A percentile compares a stretch with the other conserved stretches of the same genome.
Evolutionary conservation across 2,113 vertebrate species (phyloP).

Genomic region (Daboia siamensis): DNA sequence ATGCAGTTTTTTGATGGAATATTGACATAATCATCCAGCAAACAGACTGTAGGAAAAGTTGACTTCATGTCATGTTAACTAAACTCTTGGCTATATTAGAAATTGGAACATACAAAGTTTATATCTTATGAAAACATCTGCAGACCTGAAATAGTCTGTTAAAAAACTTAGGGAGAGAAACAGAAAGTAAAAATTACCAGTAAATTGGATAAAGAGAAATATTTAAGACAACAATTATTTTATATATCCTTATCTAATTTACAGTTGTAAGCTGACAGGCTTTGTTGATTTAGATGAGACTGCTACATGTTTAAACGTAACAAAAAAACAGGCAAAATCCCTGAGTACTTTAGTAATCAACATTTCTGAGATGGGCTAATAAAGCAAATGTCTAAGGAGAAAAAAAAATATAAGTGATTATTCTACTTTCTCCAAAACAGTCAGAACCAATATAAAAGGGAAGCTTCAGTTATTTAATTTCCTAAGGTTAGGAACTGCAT

Average conservation of each 20-base stretch:
- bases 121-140: slow-evolving; percentile 39
- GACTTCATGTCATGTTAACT: slow-evolving; percentile 39
- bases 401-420: not conserved
- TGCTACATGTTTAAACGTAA: not conserved
- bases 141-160: slow-evolving; percentile 32
- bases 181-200: slow-evolving; percentile 1
- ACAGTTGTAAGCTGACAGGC: not conserved
- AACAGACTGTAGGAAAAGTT: slow-evolving; percentile 47
- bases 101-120: slow-evolving; percentile 12
- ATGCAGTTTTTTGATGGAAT: slow-evolving; percentile 40
- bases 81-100: slow-evolving; percentile 12
- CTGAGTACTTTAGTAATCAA: not conserved
- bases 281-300: slow-evolving; percentile 34
- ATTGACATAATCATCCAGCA: slow-evolving; percentile 25
- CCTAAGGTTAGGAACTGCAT: slow-evolving; percentile 30
- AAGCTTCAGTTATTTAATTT: not conserved
- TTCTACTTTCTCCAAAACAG: not conserved
- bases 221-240: slow-evolving; percentile 38
- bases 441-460: not conserved
- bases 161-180: slow-evolving; percentile 39
- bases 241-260: not conserved
- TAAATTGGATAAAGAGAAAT: slow-evolving; percentile 38
- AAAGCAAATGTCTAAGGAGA: not conserved
- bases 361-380: not conserved
- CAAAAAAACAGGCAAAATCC: not conserved